Percentiles rank a stretch among this genome's conserved stretches.
These are phyloP conservation scores for Riparia riparia DNA, from an alignment of 2,113 vertebrate species.

Conservation along the genomic window DNA sequence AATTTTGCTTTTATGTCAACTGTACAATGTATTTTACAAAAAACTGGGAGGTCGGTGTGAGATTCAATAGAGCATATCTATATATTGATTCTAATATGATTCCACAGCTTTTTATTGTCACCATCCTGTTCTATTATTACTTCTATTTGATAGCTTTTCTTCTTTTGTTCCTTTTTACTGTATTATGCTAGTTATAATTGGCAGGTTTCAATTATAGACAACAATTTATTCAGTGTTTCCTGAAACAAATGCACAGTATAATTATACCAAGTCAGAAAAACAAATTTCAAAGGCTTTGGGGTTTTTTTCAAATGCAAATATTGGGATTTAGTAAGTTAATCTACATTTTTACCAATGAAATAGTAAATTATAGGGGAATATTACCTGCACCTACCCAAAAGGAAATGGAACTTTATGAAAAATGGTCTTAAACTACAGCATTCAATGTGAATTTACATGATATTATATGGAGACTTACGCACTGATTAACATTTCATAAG, in stretches of 20 bases:
- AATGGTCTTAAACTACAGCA: neutral
- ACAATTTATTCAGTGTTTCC: neutral
- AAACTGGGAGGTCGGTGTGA: neutral
- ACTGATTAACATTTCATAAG: neutral
- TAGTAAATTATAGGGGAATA: neutral
- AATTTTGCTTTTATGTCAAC: neutral
- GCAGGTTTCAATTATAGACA: neutral
- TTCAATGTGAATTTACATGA: neutral
- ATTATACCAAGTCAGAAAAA: neutral
- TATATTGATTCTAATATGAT: neutral
- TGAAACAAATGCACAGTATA: neutral
- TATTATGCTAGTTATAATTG: neutral
- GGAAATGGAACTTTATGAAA: neutral
- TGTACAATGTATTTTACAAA: neutral
- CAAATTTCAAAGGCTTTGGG: neutral
- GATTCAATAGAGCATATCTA: neutral
- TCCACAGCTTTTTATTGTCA: neutral
- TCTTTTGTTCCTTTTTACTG: neutral
- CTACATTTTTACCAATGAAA: neutral
- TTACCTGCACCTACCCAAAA: neutral
- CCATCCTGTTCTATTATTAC: neutral
- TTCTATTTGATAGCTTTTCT: neutral
- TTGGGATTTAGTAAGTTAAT: neutral
- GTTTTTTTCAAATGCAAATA: neutral
- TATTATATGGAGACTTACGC: neutral